Percentiles rank a stretch among this genome's conserved stretches.
Conservation (phyloP, 2,113 vertebrate genomes). For the Vombatus ursinus region DNA sequence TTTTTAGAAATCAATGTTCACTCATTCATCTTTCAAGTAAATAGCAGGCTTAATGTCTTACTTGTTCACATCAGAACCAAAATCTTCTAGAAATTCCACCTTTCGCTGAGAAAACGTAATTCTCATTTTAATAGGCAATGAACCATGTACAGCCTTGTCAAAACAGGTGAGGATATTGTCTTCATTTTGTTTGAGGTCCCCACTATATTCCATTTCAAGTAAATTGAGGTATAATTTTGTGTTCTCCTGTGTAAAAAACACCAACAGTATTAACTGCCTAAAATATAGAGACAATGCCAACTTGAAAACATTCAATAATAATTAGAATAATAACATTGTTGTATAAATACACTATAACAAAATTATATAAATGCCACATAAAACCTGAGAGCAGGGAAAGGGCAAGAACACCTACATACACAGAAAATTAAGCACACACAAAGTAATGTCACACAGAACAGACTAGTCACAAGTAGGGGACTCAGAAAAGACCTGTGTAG, state of each 20-base stretch:
- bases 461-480: not conserved
- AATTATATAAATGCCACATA: not conserved
- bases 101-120: conserved; percentile 96
- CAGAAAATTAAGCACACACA: not conserved
- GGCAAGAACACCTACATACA: not conserved
- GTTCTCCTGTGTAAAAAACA: conserved; percentile 86
- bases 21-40: conserved; percentile 33
- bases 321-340: not conserved
- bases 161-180: conserved; percentile 94
- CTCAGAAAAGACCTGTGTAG: not conserved
- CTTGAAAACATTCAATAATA: not conserved
- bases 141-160: conserved; percentile 91
- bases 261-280: conserved; percentile 41
- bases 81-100: conserved; percentile 98
- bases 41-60: conserved; percentile 81
- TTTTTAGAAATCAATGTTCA: conserved; percentile 1
- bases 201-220: conserved; percentile 96
- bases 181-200: conserved; percentile 94
- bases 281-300: conserved; percentile 15
- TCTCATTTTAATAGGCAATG: conserved; percentile 91
- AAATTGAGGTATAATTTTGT: conserved; percentile 96
- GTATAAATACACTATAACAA: not conserved
- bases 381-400: not conserved
- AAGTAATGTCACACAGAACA: not conserved
- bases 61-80: conserved; percentile 96